Base-by-base conservation (phyloP, 2,888 invertebrate genomes). In the Spisula subtruncata region DNA sequence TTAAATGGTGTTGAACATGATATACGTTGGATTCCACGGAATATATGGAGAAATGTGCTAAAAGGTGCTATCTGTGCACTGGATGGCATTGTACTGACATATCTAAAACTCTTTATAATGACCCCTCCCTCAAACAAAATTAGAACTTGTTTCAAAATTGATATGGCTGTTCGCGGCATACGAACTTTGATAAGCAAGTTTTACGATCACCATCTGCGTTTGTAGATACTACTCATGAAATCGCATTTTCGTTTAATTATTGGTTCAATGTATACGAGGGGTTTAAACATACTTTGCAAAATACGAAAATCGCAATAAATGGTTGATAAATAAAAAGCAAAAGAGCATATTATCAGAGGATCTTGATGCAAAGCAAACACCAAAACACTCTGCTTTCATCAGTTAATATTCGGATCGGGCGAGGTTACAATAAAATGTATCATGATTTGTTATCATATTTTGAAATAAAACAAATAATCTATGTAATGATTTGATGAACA, bases 381-480 rank as follows among this genome's bases (percentile, higher is more conserved):
- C 25, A 35, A 35, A 41, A 35, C 6, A 75, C 75, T 75, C 75
- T 35, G 25, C 35, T 75, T 75, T 75, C 75, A 32, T 32, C 35
- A 32, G 60, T 35, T 75, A 14, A 32, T 16, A 35, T 75, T 75
- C 32, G 16, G 35, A 35, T 32, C 29, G 18, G 75, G 29, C 29
- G 29, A 75, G 75, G 75, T 35, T 25, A 75, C 35, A 35, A 18
- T 75, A 35, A 35, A 66, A 75, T 32, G 25, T 75, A 75, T 75
- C 75, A 32, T 32, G 35, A 32, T 75, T 29, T 18, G 75, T 32
- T 75, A 75, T 75, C 75, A 75, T 75, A 32, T 75, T 75, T 75
- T 75, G 75, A 75, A 75, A 75, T 75, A 75, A 75, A 75, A 75
- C 75, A 75, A 75, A 32, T 75, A 75, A 75, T 75, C 75, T 75